phyloP scores from a whole-genome alignment of 2,888 invertebrate genomes.

The Aspidiotus rigidus region DNA sequence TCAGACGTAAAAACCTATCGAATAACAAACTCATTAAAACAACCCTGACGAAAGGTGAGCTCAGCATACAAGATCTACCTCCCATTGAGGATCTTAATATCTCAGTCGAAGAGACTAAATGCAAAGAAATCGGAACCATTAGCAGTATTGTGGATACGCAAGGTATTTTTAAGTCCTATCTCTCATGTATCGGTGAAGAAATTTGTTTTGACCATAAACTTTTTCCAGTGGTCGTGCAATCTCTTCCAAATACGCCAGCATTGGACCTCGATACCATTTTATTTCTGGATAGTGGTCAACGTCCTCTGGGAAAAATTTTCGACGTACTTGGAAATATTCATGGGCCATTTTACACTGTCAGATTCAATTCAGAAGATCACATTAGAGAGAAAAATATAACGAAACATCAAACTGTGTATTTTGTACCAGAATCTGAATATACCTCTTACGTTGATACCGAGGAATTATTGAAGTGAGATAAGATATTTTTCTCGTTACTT shows the following conservation, averaged over 20 bases:
- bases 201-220: too few species aligned
- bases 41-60: conserved; percentile 47
- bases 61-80: conserved; percentile 60
- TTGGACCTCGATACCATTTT: conserved; percentile 79
- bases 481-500: conserved; percentile 41
- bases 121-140: conserved; percentile 63
- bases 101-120: conserved; percentile 64
- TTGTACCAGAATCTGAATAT: conserved; percentile 67
- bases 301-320: conserved; percentile 69
- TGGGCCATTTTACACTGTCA: conserved; percentile 78
- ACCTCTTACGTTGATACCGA: conserved; percentile 66
- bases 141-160: conserved; percentile 60
- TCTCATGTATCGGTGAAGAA: background rate
- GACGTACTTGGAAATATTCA: conserved; percentile 85
- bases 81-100: conserved; percentile 73
- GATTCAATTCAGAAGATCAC: conserved; percentile 74
- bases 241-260: conserved; percentile 61
- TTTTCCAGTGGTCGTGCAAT: conserved; percentile 60
- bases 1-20: background rate
- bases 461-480: conserved; percentile 54
- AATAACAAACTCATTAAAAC: background rate
- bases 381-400: conserved; percentile 57
- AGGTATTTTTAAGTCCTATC: conserved; percentile 36
- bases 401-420: conserved; percentile 65
- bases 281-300: conserved; percentile 69